These are phyloP conservation scores for Pelvicachromis taeniatus DNA, from an alignment of 2,113 vertebrate species.

Conservation along the genomic window DNA sequence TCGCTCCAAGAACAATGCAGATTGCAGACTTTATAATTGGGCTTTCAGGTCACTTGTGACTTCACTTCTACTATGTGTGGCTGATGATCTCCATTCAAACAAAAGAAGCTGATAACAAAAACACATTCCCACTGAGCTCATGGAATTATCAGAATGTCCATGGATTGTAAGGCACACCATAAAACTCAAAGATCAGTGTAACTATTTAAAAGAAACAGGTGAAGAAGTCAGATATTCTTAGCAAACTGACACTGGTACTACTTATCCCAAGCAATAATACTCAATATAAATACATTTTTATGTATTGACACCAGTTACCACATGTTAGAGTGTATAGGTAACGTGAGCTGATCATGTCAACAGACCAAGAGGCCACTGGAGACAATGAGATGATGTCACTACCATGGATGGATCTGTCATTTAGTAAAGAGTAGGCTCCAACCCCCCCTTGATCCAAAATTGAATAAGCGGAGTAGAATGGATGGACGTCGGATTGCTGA, in stretches of 20 bases:
- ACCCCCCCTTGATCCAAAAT: neutral
- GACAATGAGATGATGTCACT: neutral
- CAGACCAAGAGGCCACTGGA: neutral
- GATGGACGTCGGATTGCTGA: neutral
- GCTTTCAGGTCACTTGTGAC: slow-evolving; percentile 73
- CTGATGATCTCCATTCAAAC: slow-evolving; percentile 58
- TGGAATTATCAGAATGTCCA: slow-evolving; percentile 33
- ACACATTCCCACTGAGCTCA: slow-evolving; percentile 38
- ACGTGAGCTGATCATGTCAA: neutral
- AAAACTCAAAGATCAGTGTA: neutral
- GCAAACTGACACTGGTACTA: neutral
- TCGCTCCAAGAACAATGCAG: slow-evolving; percentile 79
- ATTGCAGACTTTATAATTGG: slow-evolving; percentile 82
- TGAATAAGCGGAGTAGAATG: neutral
- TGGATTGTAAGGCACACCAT: slow-evolving; percentile 24
- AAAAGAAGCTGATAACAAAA: slow-evolving; percentile 49
- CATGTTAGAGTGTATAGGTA: neutral
- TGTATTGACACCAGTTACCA: neutral
- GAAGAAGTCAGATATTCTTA: neutral
- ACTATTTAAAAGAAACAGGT: neutral
- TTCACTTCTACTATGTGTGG: slow-evolving; percentile 62
- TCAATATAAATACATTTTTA: neutral
- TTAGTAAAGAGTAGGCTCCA: neutral
- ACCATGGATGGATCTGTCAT: neutral
- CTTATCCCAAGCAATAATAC: neutral